Evolutionary conservation across 2,113 vertebrate genomes (phyloP), one percentile per base, ranked within the genome.

Genomic region (Melanerpes aurifrons): DNA sequence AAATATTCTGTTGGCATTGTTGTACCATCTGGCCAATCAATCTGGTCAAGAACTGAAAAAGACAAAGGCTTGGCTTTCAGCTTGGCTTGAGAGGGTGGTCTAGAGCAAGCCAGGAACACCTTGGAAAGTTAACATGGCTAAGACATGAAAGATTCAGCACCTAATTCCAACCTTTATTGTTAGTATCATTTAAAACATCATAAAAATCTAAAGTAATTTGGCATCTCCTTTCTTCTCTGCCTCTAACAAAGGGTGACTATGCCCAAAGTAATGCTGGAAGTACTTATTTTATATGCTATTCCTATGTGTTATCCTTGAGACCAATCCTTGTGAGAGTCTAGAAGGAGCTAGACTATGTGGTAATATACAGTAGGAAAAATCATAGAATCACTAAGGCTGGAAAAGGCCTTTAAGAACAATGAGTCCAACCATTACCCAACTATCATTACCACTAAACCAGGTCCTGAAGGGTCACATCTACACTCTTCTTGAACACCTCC

Each of bases 1-100:
- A 95, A 96, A 75, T 2, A 1, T 85, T 95, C 82, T 94, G 76
- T 91, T 97, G 96, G 89, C 96, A 95, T 45, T 80, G 64, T 91
- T 70, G 69, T 92, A 79, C 82, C 94, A 82, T 96, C 95, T 97
- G 93, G 91, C 82, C 66, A 67, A 93, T 24, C 90, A 57, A 31
- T 95, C 95, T 97, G 94, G 93, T 89, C 88, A 96, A 96, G 91
- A 80, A 96, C 64, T 94, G 95, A 95, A 74, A 92, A 92, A 92
- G 86, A 86, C 82, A 82, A 96, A 48, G 22, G 70, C 62, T 92
- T 92, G 96, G 89, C 68, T 96, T 93, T 91, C 68, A 92, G 73
- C 79, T 97, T 94, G 78, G 82, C 84, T 69, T 93, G 81, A 96
- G 76, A 57, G 25, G 18, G 89, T 89, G 66, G 91, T 97, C 94